Base-by-base conservation (phyloP, 1,140 invertebrate species). In the Parasteatoda tepidariorum region DNA sequence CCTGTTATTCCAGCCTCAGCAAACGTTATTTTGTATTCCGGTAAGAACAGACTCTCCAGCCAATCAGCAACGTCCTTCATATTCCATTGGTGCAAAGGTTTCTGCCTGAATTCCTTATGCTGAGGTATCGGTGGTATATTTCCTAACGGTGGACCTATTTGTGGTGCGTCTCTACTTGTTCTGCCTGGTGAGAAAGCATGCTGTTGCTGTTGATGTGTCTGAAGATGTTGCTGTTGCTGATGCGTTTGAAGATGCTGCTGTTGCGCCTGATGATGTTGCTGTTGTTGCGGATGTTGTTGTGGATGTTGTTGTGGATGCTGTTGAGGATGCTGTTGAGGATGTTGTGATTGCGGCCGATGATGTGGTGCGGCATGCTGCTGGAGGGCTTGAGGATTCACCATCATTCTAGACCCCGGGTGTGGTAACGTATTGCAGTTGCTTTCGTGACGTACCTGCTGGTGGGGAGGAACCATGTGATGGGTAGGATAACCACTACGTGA, bases 1-100 rank as follows among this genome's bases (percentile, higher is more conserved):
- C 91, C 91, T 85, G 89, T 88, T 33, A 92, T 90, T 26, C 87
- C 84, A 62, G 88, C 87, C 38, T 87, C 84, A 55, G 88, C 86
- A 85, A 92, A 92, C 31, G 88, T 88, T 38, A 85, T 86, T 85
- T 89, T 89, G 86, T 92, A 92, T 86, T 92, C 91, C 22, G 88
- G 87, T 86, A 91, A 88, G 82, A 90, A 90, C 26, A 92, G 86
- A 74, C 87, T 88, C 59, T 89, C 88, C 0, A 92, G 87, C 91
- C 91, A 92, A 83, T 91, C 90, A 33, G 88, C 87, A 62, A 92
- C 90, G 85, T 92, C 91, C 30, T 86, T 85, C 59, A 87, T 85
- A 13, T 87, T 89, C 91, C 91, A 92, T 55, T 89, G 88, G 2
- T 79, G 81, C 24, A 83, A 78, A 22, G 88, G 86, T 85, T 91